Base-by-base conservation (phyloP, 2,797 vertebrate genomes). In the Tympanoctomys barrerae region DNA sequence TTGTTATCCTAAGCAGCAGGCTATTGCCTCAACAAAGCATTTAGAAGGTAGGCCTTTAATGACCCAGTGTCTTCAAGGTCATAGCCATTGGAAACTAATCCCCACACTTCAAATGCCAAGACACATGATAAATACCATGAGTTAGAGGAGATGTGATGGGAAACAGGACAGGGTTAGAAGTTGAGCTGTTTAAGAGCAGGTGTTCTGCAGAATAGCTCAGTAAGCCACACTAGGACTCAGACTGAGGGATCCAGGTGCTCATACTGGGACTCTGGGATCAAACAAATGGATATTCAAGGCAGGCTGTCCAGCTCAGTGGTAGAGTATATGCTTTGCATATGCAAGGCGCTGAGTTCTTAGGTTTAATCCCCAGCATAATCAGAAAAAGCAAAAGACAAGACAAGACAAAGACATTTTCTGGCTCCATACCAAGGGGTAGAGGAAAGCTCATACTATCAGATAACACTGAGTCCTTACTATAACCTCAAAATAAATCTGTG, bases 31-130 rank as follows among this genome's bases (percentile, higher is more conserved):
- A 46, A 57, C 4, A 33, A 79, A 86, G 31, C 61, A 80, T 62
- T 84, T 62, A 90, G 61, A 89, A 95, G 18, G 28, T 91, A 14
- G 24, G 0, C 1, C 12, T 21, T 91, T 61, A 84, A 49, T 39
- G 85, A 66, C 78, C 62, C 90, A 64, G 46, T 75, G 7, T 78
- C 75, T 77, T 94, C 64, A 77, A 62, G 49, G 80, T 94, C 77
- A 57, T 71, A 79, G 57, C 11, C 36, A 64, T 28, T 78, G 52
- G 11, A 89, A 91, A 78, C 18, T 49, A 81, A 31, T 59, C 7
- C 28, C 31, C 59, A 83, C 19, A 57, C 1, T 68, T 31, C 70
- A 49, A 89, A 33, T 54, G 62, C 8, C 19, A 11, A 79, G 52
- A 70, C 24, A 42, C 24, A 11, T 7, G 42, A 81, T 42, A 62